These are phyloP conservation scores for Serinus canaria DNA, from an alignment of 2,113 vertebrate species.

Conservation along the genomic window DNA sequence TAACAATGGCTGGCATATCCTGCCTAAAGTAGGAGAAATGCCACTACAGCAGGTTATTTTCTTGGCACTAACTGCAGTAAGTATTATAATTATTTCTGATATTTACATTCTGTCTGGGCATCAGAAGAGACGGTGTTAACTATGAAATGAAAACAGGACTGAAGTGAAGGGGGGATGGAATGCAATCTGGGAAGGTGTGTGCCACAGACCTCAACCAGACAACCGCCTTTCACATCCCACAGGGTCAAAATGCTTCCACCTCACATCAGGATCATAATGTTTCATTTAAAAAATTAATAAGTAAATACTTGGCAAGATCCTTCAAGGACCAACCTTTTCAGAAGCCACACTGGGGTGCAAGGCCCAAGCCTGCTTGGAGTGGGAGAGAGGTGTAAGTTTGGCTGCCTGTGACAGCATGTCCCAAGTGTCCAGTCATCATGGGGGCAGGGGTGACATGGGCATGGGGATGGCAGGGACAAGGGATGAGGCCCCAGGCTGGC, in stretches of 20 bases:
- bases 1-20: background rate
- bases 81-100: background rate
- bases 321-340: background rate
- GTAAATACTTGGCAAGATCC: background rate
- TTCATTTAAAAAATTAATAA: background rate
- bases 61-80: background rate
- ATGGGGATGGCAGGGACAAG: background rate
- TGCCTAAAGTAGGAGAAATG: background rate
- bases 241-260: background rate
- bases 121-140: background rate
- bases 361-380: background rate
- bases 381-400: rapidly evolving
- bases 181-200: rapidly evolving
- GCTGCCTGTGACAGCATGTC: rapidly evolving
- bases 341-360: background rate
- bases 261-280: background rate
- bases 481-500: rapidly evolving
- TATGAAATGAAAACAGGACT: background rate
- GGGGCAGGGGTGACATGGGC: too few species aligned
- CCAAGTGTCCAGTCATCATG: rapidly evolving
- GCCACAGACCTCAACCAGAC: rapidly evolving
- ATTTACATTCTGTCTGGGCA: background rate
- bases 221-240: background rate
- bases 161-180: rapidly evolving
- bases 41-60: rapidly evolving